Evolutionary conservation across 2,113 vertebrate genomes (phyloP).

Genomic region (Thomomys bottae): DNA sequence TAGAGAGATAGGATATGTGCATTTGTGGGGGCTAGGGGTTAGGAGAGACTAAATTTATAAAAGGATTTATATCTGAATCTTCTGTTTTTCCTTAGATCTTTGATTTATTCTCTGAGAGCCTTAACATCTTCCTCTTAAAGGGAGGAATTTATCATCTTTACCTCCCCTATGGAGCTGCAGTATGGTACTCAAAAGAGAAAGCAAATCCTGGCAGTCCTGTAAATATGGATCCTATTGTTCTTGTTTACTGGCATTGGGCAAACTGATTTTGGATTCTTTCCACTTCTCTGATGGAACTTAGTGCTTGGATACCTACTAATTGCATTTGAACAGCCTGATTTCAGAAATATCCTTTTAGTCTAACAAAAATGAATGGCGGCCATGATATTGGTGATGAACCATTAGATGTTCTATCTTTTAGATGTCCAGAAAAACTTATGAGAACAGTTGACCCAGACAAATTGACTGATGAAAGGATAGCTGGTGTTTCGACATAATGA

Average conservation of each 20-base stretch:
- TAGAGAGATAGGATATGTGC: neutral
- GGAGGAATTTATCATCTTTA: neutral
- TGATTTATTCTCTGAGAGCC: neutral
- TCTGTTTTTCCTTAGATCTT: neutral
- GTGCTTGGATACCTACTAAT: slow-evolving; percentile 55
- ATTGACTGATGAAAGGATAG: slow-evolving; percentile 58
- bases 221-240: neutral
- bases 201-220: neutral
- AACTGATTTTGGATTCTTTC: neutral
- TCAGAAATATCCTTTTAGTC: slow-evolving; percentile 33
- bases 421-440: slow-evolving; percentile 55
- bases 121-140: slow-evolving; percentile 26
- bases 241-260: neutral
- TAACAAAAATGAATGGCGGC: slow-evolving; percentile 59
- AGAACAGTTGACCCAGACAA: slow-evolving; percentile 69
- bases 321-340: slow-evolving; percentile 44
- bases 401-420: slow-evolving; percentile 65
- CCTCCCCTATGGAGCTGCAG: neutral
- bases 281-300: slow-evolving; percentile 61
- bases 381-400: slow-evolving; percentile 20
- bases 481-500: slow-evolving; percentile 47
- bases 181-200: slow-evolving; percentile 11
- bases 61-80: neutral
- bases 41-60: neutral
- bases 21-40: too few relatives aligned